Percentiles rank a stretch among this genome's conserved stretches.
These are phyloP conservation scores for Diadema setosum DNA, from an alignment of 35 echinoderm and acorn worm genomes.

Conservation along the genomic window DNA sequence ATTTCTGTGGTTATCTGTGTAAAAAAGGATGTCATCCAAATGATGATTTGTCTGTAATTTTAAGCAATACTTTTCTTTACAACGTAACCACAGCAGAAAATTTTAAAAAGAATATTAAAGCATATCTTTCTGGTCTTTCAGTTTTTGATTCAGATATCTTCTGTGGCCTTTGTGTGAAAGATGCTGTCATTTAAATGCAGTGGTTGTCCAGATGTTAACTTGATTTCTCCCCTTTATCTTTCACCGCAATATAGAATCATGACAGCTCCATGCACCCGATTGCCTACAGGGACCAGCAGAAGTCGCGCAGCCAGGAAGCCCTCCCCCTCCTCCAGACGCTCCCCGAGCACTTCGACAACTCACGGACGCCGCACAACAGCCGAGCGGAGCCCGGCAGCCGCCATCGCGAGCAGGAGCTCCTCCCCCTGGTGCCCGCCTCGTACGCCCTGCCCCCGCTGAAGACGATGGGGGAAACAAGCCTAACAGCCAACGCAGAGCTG, in stretches of 20 bases:
- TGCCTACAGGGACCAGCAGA: not conserved
- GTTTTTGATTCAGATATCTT: no score
- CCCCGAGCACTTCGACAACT: not conserved
- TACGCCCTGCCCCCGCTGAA: slow-evolving; percentile 1
- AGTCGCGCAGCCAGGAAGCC: not conserved
- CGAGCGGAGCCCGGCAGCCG: not conserved
- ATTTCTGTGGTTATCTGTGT: no score
- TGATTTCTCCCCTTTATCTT: not conserved
- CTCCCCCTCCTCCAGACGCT: not conserved
- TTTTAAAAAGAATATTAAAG: no score
- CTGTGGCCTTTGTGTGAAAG: no score
- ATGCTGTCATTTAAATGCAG: not conserved
- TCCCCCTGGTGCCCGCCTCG: not conserved
- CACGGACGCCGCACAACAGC: not conserved
- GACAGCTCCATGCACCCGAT: not conserved
- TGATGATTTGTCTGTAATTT: no score
- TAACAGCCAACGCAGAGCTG: slow-evolving; percentile 73
- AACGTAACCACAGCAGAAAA: no score
- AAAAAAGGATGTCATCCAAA: no score
- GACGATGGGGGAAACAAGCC: slow-evolving; percentile 72
- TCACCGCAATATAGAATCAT: not conserved
- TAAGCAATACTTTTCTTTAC: no score
- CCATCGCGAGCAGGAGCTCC: not conserved
- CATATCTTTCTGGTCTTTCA: no score
- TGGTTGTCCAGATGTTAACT: not conserved